Evolutionary conservation across 2,797 vertebrate species (phyloP).

Genomic region (Pachyuromys duprasi): DNA sequence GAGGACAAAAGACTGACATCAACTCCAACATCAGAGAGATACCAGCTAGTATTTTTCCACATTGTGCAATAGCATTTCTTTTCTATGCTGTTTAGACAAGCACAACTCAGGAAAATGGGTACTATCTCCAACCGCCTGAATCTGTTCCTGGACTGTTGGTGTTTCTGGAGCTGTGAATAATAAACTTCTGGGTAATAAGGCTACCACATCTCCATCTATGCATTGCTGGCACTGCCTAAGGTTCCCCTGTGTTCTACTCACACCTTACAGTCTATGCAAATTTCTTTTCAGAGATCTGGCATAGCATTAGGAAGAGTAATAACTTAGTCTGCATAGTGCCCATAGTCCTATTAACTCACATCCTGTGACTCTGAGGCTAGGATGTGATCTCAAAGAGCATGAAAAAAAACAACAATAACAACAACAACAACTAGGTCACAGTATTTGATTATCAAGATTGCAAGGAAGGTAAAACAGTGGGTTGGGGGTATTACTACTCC

Average conservation of each 20-base stretch:
- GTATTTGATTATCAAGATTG: neutral
- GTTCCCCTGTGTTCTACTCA: conserved; percentile 43
- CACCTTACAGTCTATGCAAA: neutral
- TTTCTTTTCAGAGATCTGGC: conserved; percentile 41
- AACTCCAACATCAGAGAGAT: neutral
- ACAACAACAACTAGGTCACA: neutral
- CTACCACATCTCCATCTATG: neutral
- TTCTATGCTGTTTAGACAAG: conserved; percentile 10
- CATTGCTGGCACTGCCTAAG: neutral
- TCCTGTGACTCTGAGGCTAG: neutral
- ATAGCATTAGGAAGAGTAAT: conserved; percentile 47
- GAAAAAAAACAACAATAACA: neutral
- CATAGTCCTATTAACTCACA: conserved; percentile 42
- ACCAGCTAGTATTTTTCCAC: neutral
- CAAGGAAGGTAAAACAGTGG: neutral
- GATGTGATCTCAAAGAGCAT: neutral
- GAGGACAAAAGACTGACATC: neutral
- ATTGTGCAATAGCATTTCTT: conserved; percentile 3
- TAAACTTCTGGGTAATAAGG: neutral
- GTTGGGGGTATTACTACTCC: neutral
- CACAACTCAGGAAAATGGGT: conserved; percentile 12
- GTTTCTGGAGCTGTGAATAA: neutral
- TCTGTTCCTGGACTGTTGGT: neutral
- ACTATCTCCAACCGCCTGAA: neutral
- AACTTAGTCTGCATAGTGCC: conserved; percentile 53